Conservation (phyloP, 2,113 vertebrate species). For the Smithornis capensis region DNA sequence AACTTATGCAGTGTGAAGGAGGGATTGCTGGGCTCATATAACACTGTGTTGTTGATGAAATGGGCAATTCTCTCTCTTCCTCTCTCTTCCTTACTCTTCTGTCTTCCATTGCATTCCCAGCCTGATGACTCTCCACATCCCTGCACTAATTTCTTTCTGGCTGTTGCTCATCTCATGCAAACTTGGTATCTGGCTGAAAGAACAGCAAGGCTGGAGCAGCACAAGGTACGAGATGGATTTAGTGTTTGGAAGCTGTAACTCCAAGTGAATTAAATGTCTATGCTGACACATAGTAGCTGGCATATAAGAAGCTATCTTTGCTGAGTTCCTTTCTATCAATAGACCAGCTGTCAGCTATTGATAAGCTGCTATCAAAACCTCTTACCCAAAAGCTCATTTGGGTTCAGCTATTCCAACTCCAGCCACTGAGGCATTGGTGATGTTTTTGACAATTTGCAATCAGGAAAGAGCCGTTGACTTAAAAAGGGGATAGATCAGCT, state of each 20-base stretch:
- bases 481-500: neutral
- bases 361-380: neutral
- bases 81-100: neutral
- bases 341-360: neutral
- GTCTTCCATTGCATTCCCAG: neutral
- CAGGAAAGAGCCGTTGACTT: neutral
- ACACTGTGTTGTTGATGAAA: neutral
- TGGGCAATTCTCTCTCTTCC: neutral
- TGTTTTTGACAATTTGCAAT: neutral
- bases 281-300: neutral
- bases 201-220: neutral
- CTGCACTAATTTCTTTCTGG: neutral
- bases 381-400: neutral
- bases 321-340: neutral
- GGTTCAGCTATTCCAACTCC: neutral
- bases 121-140: neutral
- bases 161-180: neutral
- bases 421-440: rapidly evolving
- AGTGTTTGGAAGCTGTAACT: neutral
- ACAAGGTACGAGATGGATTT: neutral
- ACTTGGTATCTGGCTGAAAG: neutral
- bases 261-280: neutral
- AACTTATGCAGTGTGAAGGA: neutral
- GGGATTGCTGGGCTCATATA: neutral
- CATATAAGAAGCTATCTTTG: neutral